Conservation (phyloP, 2,888 invertebrate genomes). For the Penaeus monodon region DNA sequence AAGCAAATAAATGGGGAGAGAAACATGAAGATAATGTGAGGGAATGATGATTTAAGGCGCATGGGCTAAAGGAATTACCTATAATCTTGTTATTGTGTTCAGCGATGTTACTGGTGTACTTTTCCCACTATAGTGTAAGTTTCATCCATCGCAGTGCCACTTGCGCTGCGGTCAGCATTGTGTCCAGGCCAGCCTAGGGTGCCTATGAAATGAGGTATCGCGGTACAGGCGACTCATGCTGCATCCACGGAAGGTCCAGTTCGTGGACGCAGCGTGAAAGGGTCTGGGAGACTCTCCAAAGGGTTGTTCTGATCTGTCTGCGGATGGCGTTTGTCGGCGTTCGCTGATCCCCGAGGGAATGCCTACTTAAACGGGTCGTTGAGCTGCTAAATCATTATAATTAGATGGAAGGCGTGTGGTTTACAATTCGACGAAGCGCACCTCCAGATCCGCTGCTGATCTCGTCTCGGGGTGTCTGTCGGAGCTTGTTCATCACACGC, state of each 20-base stretch:
- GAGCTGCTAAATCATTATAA: slow-evolving; percentile 56
- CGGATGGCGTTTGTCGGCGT: slow-evolving; percentile 37
- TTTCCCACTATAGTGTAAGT: slow-evolving; percentile 41
- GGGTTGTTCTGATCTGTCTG: slow-evolving; percentile 39
- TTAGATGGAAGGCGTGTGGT: slow-evolving; percentile 28
- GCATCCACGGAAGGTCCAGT: slow-evolving; percentile 56
- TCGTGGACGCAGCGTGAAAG: slow-evolving; percentile 47
- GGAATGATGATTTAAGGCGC: slow-evolving; percentile 38
- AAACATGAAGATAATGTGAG: slow-evolving; percentile 13
- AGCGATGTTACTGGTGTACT: slow-evolving; percentile 48
- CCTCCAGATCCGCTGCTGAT: no score
- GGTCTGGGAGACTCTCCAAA: slow-evolving; percentile 38
- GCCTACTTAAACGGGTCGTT: slow-evolving; percentile 48
- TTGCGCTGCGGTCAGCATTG: background rate
- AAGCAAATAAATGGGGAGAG: no score
- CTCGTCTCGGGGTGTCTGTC: slow-evolving; percentile 15
- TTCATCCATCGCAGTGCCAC: slow-evolving; percentile 35
- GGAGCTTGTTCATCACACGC: slow-evolving; percentile 2
- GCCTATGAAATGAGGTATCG: background rate
- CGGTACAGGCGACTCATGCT: slow-evolving; percentile 23
- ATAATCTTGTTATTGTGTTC: slow-evolving; percentile 51
- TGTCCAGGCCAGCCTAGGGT: slow-evolving; percentile 13
- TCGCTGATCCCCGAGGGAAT: slow-evolving; percentile 26
- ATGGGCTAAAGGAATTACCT: slow-evolving; percentile 40
- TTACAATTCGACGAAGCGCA: no score